These are phyloP conservation scores for Crypturellus tataupa DNA, from an alignment of 2,797 vertebrate species.

Conservation along the genomic window DNA sequence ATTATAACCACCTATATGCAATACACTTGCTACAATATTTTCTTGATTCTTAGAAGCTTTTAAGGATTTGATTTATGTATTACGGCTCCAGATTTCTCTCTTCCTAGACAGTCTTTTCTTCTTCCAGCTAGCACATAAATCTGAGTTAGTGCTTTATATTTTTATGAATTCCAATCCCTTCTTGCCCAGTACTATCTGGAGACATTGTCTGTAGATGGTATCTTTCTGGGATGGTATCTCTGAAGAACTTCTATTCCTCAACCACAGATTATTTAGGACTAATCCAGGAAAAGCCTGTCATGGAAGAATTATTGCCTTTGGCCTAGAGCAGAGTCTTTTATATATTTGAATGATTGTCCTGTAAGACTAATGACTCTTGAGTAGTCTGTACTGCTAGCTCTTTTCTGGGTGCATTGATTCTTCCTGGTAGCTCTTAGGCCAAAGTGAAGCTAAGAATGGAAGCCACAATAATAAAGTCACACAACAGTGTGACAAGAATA, in stretches of 20 bases:
- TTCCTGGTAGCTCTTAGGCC: background rate
- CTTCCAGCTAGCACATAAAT: background rate
- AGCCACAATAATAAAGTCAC: conserved; percentile 12
- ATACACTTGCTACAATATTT: background rate
- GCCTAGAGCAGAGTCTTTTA: background rate
- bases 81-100: background rate
- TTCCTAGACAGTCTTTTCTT: background rate
- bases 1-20: background rate
- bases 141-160: background rate
- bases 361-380: background rate
- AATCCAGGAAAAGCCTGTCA: background rate
- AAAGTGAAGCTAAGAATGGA: background rate
- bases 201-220: background rate
- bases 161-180: background rate
- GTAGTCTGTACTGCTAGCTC: background rate
- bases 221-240: background rate
- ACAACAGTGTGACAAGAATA: background rate
- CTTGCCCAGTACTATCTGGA: background rate
- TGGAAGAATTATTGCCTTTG: background rate
- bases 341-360: conserved; percentile 2
- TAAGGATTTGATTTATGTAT: background rate
- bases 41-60: background rate
- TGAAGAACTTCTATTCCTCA: background rate
- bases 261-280: conserved; percentile 6
- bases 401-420: background rate